phyloP scores from a whole-genome alignment of 2,113 vertebrate genomes.

The Podocnemis expansa region DNA sequence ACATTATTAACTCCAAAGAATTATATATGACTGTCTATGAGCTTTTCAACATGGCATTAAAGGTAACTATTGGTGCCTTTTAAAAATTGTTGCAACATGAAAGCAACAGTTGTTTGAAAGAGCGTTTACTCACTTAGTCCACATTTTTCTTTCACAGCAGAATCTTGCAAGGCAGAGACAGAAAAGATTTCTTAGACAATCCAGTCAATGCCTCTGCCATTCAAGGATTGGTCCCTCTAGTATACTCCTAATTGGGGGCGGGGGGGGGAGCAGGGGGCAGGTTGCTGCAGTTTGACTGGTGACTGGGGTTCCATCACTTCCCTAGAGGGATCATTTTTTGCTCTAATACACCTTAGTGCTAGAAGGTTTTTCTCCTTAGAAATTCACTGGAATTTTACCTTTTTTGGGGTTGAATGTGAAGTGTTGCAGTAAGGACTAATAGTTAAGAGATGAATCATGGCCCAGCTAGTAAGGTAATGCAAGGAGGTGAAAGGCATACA shows the following conservation, averaged over 20 bases:
- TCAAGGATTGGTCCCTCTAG: fast-evolving
- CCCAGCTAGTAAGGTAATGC: background rate
- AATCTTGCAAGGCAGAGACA: background rate
- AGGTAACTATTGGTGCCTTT: background rate
- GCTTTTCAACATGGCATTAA: background rate
- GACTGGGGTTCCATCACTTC: background rate
- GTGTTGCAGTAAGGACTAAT: background rate
- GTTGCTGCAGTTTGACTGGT: background rate
- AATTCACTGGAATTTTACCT: background rate
- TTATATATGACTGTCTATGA: background rate
- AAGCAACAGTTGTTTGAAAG: background rate
- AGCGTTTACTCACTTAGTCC: background rate
- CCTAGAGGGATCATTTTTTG: fast-evolving
- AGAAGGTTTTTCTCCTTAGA: background rate
- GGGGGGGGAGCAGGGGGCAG: no score
- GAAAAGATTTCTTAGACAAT: background rate
- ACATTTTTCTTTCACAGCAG: background rate
- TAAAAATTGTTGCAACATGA: background rate
- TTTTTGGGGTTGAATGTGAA: background rate
- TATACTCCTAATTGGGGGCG: background rate
- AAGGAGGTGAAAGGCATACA: background rate
- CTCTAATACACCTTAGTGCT: background rate
- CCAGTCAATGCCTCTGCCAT: background rate
- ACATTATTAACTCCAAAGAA: background rate
- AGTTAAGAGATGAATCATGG: background rate